Evolutionary conservation across 2,113 vertebrate species (phyloP), one percentile per base, ranked within the genome.

Genomic region (Cricetomys ansorgei): DNA sequence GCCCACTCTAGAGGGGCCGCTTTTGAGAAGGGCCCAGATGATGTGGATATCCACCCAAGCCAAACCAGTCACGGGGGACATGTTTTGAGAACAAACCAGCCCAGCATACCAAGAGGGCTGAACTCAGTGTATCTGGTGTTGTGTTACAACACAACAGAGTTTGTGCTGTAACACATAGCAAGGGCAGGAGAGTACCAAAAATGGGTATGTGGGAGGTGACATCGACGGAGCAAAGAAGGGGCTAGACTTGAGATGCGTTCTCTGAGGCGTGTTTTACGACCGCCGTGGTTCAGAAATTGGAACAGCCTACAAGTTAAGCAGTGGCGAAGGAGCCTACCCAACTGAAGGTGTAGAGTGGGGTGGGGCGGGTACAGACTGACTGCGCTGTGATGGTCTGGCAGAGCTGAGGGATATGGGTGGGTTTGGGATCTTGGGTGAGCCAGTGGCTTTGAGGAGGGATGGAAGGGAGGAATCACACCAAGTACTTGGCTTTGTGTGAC

Each of bases 41-140:
- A 37, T 37, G 19, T 1, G 27, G 7, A 3, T 9, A 19, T 4
- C 16, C 57, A 64, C 29, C 9, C 34, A 4, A 15, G 43, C 76
- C 45, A 34, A 57, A 48, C 10, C 23, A 4, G 12, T 25, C 8
- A 1, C 0, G 4, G 0, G 16, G 5, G 23, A n/a, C 12, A 45
- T 21, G 17, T 64, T 59, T 59, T 43, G 50, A 17, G 0, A 0
- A 43, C 0, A 19, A 34, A 72, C 7, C 1, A 43, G 55, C 15
- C 11, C 27, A 55, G 37, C 48, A 43, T 6, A 23, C 12, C 64
- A 1, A 16, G 40, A 31, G 7, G 31, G 13, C 70, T 48, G 50
- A 81, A 27, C n/a, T 50, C 0, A 29, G 70, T 0, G 7, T 48
- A 29, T 72, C 62, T 3, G 7, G 37, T 2, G 59, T 10, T n/a